phyloP scores from a whole-genome alignment of 2,113 vertebrate genomes.

The Ailurus styani region DNA sequence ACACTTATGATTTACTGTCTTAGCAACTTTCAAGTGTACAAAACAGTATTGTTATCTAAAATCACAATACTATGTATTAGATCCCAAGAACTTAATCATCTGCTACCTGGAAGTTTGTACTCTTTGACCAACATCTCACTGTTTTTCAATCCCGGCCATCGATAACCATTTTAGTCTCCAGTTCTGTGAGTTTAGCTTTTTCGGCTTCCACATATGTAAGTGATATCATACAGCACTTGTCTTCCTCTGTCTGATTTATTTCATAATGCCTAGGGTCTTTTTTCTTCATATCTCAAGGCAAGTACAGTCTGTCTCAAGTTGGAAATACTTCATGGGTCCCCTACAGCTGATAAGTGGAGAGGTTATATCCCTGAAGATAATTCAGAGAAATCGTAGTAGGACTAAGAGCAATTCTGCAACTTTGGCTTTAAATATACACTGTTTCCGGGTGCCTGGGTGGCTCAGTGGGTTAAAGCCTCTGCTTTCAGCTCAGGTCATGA shows the following conservation, averaged over 20 bases:
- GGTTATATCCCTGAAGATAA: not conserved
- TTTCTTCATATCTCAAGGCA: not conserved
- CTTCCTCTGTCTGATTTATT: not conserved
- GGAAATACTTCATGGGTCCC: not conserved
- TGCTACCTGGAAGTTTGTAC: not conserved
- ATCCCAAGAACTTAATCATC: not conserved
- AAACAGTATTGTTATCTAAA: not conserved
- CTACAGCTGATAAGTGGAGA: not conserved
- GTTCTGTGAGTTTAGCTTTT: not conserved
- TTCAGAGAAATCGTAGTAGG: not conserved
- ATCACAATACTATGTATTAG: not conserved
- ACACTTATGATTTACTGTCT: not conserved
- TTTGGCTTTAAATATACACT: not conserved
- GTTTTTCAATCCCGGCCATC: too few relatives aligned
- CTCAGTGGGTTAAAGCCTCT: too few relatives aligned
- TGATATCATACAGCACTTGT: not conserved
- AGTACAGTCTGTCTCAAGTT: not conserved
- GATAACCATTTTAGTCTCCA: not conserved
- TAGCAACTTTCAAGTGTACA: not conserved
- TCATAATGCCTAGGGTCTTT: not conserved
- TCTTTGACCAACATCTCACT: not conserved
- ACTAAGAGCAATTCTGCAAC: not conserved
- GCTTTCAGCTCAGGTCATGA: too few relatives aligned
- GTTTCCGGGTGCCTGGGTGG: too few relatives aligned
- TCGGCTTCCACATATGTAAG: too few relatives aligned